Conservation (phyloP, 2,113 vertebrate species). For the Micronycteris hirsuta region DNA sequence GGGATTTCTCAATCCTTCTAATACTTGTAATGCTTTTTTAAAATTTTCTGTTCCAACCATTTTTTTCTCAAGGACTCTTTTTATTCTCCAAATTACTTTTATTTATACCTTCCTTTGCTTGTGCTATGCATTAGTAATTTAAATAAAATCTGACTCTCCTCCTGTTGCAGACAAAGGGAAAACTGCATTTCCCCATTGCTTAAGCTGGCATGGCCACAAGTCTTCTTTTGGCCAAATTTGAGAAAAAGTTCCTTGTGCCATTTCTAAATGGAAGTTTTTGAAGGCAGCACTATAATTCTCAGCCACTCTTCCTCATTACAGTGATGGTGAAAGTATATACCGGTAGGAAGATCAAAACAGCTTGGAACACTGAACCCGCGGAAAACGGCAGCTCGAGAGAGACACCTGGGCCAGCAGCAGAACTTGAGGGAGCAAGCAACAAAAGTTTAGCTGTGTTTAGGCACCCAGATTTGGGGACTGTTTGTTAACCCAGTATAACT, state of each 20-base stretch:
- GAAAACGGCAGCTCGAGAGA: not conserved
- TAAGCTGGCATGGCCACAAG: not conserved
- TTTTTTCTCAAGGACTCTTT: not conserved
- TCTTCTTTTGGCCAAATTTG: not conserved
- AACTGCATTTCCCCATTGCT: not conserved
- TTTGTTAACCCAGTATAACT: not conserved
- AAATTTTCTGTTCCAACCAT: not conserved
- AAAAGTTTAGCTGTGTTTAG: not conserved
- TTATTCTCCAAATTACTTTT: not conserved
- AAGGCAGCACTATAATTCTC: not conserved
- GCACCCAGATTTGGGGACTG: not conserved
- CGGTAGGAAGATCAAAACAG: not conserved
- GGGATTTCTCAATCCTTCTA: not conserved
- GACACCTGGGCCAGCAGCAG: not conserved
- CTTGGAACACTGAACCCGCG: not conserved
- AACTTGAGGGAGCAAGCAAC: not conserved
- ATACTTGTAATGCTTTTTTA: not conserved
- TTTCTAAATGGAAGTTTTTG: not conserved
- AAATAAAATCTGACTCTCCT: not conserved
- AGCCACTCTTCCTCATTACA: not conserved
- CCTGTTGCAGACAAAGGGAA: not conserved
- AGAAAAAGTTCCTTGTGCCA: not conserved
- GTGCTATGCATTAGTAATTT: not conserved
- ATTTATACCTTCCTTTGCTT: not conserved
- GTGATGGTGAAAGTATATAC: not conserved